These are phyloP conservation scores for Rhadinocentrus ornatus DNA, from an alignment of 2,797 vertebrate species.

Conservation along the genomic window DNA sequence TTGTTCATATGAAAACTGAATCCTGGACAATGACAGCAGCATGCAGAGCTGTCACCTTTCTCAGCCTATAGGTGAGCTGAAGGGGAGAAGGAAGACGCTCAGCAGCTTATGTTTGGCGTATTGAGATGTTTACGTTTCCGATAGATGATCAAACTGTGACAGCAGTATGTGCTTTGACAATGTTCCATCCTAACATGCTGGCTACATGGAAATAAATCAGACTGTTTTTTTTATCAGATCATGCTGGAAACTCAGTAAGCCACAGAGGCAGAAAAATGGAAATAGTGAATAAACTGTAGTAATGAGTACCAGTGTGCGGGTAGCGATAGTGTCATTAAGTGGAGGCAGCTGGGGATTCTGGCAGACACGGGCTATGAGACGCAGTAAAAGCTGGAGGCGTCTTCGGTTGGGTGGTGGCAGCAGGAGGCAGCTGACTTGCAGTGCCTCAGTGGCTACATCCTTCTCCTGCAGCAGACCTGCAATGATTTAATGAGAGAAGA, in stretches of 20 bases:
- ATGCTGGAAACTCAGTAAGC: neutral
- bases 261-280: neutral
- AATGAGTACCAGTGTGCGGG: slow-evolving; percentile 88
- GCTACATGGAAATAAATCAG: no score
- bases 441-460: slow-evolving; percentile 87
- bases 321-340: slow-evolving; percentile 88
- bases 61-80: no score
- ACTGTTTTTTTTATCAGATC: neutral
- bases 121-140: no score
- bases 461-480: slow-evolving; percentile 85
- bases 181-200: no score
- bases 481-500: slow-evolving; percentile 17
- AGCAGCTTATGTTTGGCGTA: no score
- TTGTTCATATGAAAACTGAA: neutral
- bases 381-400: slow-evolving; percentile 91
- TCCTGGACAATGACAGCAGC: no score
- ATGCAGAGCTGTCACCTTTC: no score
- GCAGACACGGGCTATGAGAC: slow-evolving; percentile 90
- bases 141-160: neutral
- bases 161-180: neutral
- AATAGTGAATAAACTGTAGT: neutral
- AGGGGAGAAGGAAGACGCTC: no score
- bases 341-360: slow-evolving; percentile 88
- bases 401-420: slow-evolving; percentile 92
- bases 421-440: slow-evolving; percentile 91